Evolutionary conservation across 1,140 invertebrate species (phyloP).

Genomic region (Eumeta japonica): DNA sequence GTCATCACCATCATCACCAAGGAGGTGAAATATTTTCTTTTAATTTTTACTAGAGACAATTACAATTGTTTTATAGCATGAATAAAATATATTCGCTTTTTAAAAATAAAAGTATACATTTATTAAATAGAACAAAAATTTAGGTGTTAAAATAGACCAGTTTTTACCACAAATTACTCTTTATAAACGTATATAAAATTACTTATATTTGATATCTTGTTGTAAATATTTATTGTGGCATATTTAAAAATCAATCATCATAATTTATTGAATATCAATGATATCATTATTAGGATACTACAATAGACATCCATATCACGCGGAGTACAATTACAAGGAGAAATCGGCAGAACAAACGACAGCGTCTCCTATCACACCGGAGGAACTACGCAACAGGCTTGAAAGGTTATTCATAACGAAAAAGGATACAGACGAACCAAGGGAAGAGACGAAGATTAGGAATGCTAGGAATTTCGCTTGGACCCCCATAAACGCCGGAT

Average conservation of each 20-base stretch:
- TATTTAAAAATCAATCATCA: too few relatives aligned
- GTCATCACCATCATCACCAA: slow-evolving; percentile 31
- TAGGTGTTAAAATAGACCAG: too few relatives aligned
- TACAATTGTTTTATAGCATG: slow-evolving; percentile 6
- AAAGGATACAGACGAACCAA: slow-evolving; percentile 22
- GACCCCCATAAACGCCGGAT: slow-evolving; percentile 43
- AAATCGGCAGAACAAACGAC: slow-evolving; percentile 32
- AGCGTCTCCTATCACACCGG: slow-evolving; percentile 41
- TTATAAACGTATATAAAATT: too few relatives aligned
- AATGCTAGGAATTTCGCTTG: slow-evolving; percentile 60
- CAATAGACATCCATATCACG: slow-evolving; percentile 27
- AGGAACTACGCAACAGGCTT: slow-evolving; percentile 45
- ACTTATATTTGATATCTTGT: too few relatives aligned
- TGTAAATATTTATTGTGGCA: too few relatives aligned
- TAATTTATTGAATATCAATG: too few relatives aligned
- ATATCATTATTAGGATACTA: slow-evolving; percentile 42
- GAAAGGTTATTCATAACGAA: slow-evolving; percentile 49
- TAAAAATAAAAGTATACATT: background rate
- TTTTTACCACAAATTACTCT: too few relatives aligned
- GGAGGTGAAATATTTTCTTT: slow-evolving; percentile 13
- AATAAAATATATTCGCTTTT: background rate
- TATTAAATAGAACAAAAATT: too few relatives aligned
- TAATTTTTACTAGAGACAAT: slow-evolving; percentile 15
- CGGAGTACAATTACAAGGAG: slow-evolving; percentile 36
- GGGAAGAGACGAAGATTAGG: slow-evolving; percentile 30